Conservation (phyloP, 2,888 invertebrate species). For the Nesidiocoris tenuis region DNA sequence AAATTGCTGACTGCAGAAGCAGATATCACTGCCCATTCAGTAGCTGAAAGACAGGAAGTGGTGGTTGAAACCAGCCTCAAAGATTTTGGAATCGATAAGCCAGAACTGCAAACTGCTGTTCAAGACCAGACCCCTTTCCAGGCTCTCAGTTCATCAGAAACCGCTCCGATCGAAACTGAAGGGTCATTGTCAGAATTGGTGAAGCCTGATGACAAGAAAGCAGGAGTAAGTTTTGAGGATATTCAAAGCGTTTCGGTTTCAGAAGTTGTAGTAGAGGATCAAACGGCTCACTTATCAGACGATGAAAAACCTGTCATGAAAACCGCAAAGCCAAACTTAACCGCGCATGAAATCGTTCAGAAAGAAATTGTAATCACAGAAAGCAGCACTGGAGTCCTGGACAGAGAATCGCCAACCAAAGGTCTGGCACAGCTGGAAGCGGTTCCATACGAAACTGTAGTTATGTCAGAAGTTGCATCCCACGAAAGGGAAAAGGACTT, state of each 20-base stretch:
- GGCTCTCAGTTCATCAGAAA: constrained; percentile 56
- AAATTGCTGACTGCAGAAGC: constrained; percentile 55
- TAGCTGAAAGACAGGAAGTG: constrained; percentile 48
- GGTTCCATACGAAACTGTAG: constrained; percentile 56
- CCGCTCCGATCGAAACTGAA: constrained; percentile 55
- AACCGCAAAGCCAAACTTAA: constrained; percentile 50
- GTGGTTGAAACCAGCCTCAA: constrained; percentile 47
- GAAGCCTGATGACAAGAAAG: constrained; percentile 52
- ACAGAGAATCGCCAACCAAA: constrained; percentile 53
- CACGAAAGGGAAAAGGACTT: constrained; percentile 55
- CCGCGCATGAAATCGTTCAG: constrained; percentile 50
- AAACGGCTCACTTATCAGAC: constrained; percentile 49
- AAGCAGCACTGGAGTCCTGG: constrained; percentile 53
- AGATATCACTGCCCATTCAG: constrained; percentile 53
- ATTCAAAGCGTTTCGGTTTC: constrained; percentile 49
- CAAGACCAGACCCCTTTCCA: constrained; percentile 53
- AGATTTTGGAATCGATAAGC: constrained; percentile 46
- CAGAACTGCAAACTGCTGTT: constrained; percentile 55
- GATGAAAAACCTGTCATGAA: constrained; percentile 49
- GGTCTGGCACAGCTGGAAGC: constrained; percentile 57
- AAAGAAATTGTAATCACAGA: constrained; percentile 55
- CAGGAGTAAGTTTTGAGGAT: constrained; percentile 51
- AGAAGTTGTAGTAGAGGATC: constrained; percentile 50
- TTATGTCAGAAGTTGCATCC: constrained; percentile 55
- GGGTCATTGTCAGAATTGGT: constrained; percentile 55